These are phyloP conservation scores for Diogma glabrata DNA, from an alignment of 2,888 invertebrate genomes.

Conservation along the genomic window DNA sequence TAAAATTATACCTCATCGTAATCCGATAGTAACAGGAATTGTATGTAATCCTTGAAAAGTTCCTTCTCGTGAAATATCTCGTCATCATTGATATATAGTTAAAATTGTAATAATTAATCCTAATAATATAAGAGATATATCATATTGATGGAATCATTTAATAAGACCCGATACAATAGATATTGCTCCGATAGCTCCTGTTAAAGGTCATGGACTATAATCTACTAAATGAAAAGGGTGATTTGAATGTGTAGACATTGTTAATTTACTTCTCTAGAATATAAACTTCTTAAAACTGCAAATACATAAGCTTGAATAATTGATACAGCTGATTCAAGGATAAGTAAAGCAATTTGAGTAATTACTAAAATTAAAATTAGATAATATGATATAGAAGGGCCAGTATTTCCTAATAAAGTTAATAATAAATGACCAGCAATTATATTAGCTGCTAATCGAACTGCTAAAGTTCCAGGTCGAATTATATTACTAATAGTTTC, in stretches of 20 bases:
- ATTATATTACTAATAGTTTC: constrained; percentile 63
- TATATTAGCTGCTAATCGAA: too few species aligned
- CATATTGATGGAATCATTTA: constrained; percentile 50
- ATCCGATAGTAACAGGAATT: too few species aligned
- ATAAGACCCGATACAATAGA: constrained; percentile 44
- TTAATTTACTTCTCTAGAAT: too few species aligned
- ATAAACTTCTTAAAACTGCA: too few species aligned
- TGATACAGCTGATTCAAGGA: constrained; percentile 42
- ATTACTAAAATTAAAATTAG: constrained; percentile 27
- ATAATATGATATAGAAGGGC: constrained; percentile 23
- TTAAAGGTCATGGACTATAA: background rate
- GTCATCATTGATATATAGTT: constrained; percentile 57
- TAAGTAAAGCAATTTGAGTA: constrained; percentile 36
- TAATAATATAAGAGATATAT: too few species aligned
- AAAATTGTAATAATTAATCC: constrained; percentile 35
- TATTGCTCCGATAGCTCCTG: constrained; percentile 35
- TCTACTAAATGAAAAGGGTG: background rate
- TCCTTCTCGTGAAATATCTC: too few species aligned
- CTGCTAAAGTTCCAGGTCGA: constrained; percentile 56
- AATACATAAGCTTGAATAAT: too few species aligned
- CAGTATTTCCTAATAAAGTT: constrained; percentile 45
- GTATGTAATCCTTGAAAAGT: too few species aligned
- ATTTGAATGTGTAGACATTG: too few species aligned
- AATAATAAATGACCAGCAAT: constrained; percentile 59
- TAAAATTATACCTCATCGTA: constrained; percentile 59